Conservation (phyloP, 2,797 vertebrate species). For the Alca torda region DNA sequence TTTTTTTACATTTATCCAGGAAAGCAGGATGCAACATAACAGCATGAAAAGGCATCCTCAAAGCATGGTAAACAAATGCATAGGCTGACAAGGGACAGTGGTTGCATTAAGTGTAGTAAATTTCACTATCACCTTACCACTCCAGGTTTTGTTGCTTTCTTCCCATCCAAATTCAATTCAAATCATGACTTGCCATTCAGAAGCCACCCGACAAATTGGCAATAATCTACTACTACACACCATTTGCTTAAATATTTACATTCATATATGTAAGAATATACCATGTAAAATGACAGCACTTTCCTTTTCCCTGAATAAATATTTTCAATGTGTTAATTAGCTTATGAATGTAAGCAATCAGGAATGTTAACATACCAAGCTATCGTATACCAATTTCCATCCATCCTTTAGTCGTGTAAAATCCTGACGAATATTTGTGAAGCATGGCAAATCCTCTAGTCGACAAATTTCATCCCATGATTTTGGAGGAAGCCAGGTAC, state of each 20-base stretch:
- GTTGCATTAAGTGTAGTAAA: neutral
- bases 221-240: neutral
- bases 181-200: neutral
- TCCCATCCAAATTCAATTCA: neutral
- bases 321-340: neutral
- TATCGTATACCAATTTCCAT: constrained; percentile 89
- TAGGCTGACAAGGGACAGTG: neutral
- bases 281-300: neutral
- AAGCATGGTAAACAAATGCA: neutral
- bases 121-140: neutral
- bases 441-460: constrained; percentile 79
- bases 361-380: constrained; percentile 76
- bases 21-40: neutral
- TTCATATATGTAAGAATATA: neutral
- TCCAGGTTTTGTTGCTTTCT: neutral
- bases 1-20: neutral
- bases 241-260: neutral
- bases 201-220: neutral
- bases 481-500: constrained; percentile 85
- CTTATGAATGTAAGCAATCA: neutral
- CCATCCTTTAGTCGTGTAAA: constrained; percentile 77
- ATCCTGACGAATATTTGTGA: constrained; percentile 79
- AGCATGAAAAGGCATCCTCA: neutral
- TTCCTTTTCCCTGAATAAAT: neutral
- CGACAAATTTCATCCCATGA: constrained; percentile 91